Conservation (phyloP, 2,113 vertebrate species). For the Crotalus horridus region DNA sequence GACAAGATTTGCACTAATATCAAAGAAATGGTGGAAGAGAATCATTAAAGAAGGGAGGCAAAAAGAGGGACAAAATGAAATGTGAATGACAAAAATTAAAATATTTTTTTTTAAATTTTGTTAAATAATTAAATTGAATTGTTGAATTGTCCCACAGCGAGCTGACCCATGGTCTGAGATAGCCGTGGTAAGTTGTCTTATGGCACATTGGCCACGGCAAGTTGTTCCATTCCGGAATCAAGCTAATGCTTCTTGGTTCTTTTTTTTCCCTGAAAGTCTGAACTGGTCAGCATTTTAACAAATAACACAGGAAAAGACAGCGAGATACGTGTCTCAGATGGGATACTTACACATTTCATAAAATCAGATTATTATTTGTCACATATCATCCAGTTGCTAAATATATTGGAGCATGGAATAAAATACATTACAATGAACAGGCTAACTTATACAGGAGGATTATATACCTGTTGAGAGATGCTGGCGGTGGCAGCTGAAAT, state of each 20-base stretch:
- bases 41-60: not conserved
- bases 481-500: slow-evolving; percentile 74
- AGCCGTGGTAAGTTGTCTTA: too few relatives aligned
- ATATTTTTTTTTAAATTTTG: too few relatives aligned
- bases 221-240: not conserved
- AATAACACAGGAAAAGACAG: not conserved
- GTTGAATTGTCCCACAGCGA: not conserved
- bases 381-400: not conserved
- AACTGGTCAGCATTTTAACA: not conserved
- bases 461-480: slow-evolving; percentile 77
- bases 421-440: not conserved
- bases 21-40: not conserved
- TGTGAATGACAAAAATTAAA: not conserved
- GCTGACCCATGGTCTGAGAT: not conserved
- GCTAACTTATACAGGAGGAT: slow-evolving; percentile 49
- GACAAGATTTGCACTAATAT: not conserved
- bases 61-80: not conserved
- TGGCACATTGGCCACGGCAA: not conserved
- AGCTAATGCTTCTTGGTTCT: not conserved
- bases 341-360: not conserved
- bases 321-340: not conserved
- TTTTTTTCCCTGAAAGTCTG: not conserved
- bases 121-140: not conserved
- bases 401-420: not conserved
- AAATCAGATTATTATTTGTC: not conserved